A percentile compares a stretch with the other conserved stretches of the same genome.
These are phyloP conservation scores for Neelides folsomi DNA, from an alignment of 2,888 invertebrate species.

Conservation along the genomic window DNA sequence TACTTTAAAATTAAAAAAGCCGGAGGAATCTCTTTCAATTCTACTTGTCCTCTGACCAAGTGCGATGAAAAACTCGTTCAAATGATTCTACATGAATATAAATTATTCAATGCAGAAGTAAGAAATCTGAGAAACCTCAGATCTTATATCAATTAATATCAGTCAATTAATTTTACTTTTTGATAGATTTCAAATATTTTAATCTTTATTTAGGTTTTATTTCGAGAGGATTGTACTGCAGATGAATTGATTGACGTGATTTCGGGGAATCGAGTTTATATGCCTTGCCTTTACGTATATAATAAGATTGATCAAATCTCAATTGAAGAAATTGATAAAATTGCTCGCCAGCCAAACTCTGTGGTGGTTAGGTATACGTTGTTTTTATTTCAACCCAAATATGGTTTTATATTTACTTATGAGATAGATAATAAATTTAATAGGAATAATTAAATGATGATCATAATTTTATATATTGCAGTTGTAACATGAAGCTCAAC, in stretches of 20 bases:
- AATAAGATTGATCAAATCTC: conserved; percentile 97
- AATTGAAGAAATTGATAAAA: conserved; percentile 91
- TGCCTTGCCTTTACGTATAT: conserved; percentile 96
- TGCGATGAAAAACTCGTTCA: conserved; percentile 95
- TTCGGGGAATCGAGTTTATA: conserved; percentile 83
- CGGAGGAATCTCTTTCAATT: conserved; percentile 91
- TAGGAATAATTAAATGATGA: not conserved
- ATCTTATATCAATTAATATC: not conserved
- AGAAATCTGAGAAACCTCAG: conserved; percentile 1
- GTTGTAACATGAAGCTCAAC: conserved; percentile 98
- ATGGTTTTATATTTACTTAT: not conserved
- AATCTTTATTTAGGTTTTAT: conserved; percentile 52
- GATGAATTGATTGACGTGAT: conserved; percentile 99
- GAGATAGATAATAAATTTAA: not conserved
- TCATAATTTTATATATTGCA: conserved; percentile 40
- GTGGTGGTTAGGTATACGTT: conserved; percentile 74
- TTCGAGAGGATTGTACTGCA: conserved; percentile 86
- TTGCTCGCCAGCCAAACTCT: conserved; percentile 74
- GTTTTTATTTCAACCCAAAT: no score
- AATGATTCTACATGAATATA: conserved; percentile 95
- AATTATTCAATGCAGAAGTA: conserved; percentile 87
- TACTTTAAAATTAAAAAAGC: conserved; percentile 97
- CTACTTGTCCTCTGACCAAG: conserved; percentile 82
- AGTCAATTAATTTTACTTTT: not conserved
- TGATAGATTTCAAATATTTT: not conserved